These are phyloP conservation scores for Micronisus gabar DNA, from an alignment of 2,113 vertebrate genomes.

Conservation along the genomic window DNA sequence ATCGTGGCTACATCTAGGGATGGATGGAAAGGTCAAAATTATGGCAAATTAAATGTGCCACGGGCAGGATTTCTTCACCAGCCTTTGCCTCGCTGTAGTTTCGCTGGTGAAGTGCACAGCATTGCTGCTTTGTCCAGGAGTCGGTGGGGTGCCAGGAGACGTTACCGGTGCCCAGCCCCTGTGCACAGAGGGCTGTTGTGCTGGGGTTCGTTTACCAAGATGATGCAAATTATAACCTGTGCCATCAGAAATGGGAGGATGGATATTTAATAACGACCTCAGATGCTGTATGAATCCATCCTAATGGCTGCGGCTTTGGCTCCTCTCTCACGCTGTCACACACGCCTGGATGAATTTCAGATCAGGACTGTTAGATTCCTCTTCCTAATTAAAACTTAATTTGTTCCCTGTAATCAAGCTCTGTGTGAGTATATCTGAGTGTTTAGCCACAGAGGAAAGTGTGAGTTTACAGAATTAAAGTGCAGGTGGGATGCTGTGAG, in stretches of 20 bases:
- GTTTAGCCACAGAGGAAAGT: not conserved
- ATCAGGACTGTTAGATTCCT: not conserved
- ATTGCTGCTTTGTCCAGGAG: not conserved
- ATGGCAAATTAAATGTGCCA: not conserved
- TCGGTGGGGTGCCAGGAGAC: not conserved
- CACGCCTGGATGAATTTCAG: not conserved
- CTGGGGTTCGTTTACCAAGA: not conserved
- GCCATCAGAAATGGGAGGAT: not conserved
- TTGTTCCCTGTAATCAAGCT: not conserved
- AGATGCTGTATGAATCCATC: not conserved
- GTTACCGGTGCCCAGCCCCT: not conserved
- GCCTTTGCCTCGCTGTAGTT: not conserved
- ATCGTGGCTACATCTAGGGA: not conserved
- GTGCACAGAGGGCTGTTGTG: not conserved
- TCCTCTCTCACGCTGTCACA: not conserved
- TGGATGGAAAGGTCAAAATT: not conserved
- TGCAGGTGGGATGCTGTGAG: not conserved
- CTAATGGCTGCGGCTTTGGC: not conserved
- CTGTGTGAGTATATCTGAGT: not conserved
- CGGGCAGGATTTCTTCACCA: not conserved
- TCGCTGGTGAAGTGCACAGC: not conserved
- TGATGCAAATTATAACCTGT: not conserved
- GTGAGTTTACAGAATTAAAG: not conserved
- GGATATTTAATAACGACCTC: not conserved
- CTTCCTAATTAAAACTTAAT: not conserved